phyloP scores from a whole-genome alignment of 1,140 invertebrate genomes.

The Ericerus pela region DNA sequence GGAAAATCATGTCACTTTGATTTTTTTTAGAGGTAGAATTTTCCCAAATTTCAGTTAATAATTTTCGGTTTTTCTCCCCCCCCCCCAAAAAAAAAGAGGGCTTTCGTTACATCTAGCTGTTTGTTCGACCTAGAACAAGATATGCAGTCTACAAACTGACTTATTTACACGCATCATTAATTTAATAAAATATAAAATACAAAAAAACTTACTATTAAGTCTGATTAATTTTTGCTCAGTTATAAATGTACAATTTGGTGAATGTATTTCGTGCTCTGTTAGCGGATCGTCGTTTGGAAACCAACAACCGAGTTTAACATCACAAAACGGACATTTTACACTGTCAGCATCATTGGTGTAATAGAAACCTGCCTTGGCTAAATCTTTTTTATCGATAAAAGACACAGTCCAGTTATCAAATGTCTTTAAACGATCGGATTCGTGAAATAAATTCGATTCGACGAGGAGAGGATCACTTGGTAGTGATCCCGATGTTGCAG shows the following conservation, averaged over 20 bases:
- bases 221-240: too few species aligned
- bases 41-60: too few species aligned
- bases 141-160: too few species aligned
- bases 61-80: too few species aligned
- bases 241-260: neutral
- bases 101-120: too few species aligned
- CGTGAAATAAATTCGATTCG: conserved; percentile 1
- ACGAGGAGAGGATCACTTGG: neutral
- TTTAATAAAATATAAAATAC: too few species aligned
- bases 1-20: too few species aligned
- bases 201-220: too few species aligned
- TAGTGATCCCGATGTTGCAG: neutral
- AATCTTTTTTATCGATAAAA: neutral
- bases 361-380: neutral
- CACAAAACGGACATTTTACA: neutral
- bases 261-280: neutral
- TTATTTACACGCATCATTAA: too few species aligned
- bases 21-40: too few species aligned
- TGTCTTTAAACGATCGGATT: neutral
- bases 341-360: neutral
- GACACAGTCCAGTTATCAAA: neutral
- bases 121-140: too few species aligned
- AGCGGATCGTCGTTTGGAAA: neutral
- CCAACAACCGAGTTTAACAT: neutral
- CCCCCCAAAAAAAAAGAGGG: too few species aligned